Evolutionary conservation across 2,797 vertebrate species (phyloP).

Genomic region (Sternarchorhynchus goeldii): DNA sequence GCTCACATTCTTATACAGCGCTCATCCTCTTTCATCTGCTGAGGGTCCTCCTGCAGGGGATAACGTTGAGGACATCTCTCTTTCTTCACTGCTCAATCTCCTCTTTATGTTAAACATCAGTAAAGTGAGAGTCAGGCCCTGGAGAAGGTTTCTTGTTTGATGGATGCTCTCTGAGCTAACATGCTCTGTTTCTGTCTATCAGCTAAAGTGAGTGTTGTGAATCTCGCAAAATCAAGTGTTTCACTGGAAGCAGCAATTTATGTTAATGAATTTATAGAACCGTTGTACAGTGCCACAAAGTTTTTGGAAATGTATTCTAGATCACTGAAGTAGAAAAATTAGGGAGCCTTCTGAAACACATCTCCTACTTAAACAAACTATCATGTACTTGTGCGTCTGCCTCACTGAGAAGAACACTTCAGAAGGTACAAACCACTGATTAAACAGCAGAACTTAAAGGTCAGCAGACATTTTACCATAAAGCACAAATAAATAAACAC

Average conservation of each 20-base stretch:
- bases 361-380: too few species aligned
- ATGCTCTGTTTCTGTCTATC: not conserved
- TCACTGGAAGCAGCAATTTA: not conserved
- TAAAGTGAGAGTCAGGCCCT: constrained; percentile 68
- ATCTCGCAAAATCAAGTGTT: not conserved
- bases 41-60: not conserved
- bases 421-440: too few species aligned
- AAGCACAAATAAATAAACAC: too few species aligned
- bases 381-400: too few species aligned
- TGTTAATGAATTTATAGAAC: not conserved
- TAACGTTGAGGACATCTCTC: constrained; percentile 9
- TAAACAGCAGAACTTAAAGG: too few species aligned
- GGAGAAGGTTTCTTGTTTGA: constrained; percentile 66
- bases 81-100: constrained; percentile 63
- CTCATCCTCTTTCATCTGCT: not conserved
- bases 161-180: constrained; percentile 39
- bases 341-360: too few species aligned
- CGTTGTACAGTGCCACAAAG: too few species aligned
- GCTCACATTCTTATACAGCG: not conserved
- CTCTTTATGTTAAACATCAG: constrained; percentile 76
- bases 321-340: too few species aligned
- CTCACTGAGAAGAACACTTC: too few species aligned
- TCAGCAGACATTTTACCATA: too few species aligned
- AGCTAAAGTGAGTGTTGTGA: not conserved
- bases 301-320: too few species aligned